Evolutionary conservation across 2,797 vertebrate species (phyloP).

Genomic region (Ataeniobius toweri): DNA sequence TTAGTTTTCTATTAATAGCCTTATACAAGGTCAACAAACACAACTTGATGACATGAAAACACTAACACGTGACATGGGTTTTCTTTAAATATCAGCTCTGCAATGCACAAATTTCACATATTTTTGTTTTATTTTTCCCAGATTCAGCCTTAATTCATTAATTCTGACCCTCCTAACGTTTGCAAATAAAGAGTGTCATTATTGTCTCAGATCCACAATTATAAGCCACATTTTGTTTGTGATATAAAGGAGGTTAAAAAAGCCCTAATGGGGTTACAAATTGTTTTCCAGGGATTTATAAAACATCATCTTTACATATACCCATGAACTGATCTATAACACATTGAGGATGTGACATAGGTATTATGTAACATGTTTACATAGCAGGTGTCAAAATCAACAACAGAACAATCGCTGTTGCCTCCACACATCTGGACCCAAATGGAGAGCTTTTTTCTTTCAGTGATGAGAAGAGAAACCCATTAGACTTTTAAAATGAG

Average conservation of each 20-base stretch:
- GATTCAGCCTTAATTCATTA: slow-evolving; percentile 17
- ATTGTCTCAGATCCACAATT: slow-evolving; percentile 8
- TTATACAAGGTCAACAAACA: not conserved
- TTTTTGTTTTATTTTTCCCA: slow-evolving; percentile 5
- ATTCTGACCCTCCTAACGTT: slow-evolving; percentile 20
- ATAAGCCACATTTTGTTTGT: slow-evolving; percentile 9
- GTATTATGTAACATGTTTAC: slow-evolving; percentile 59
- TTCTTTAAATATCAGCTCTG: not conserved
- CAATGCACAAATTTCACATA: not conserved
- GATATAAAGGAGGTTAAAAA: not conserved
- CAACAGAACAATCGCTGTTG: slow-evolving; percentile 26
- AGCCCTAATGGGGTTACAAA: slow-evolving; percentile 16
- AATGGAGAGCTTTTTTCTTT: slow-evolving; percentile 19
- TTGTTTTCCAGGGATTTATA: slow-evolving; percentile 49
- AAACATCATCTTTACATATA: slow-evolving; percentile 45
- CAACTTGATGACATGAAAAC: not conserved
- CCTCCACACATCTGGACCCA: slow-evolving; percentile 36
- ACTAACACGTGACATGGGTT: not conserved
- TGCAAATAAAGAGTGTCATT: slow-evolving; percentile 3
- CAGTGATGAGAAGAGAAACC: slow-evolving; percentile 38
- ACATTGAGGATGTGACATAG: slow-evolving; percentile 49
- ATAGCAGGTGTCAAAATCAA: slow-evolving; percentile 33
- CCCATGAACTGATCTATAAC: slow-evolving; percentile 55
- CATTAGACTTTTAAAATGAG: slow-evolving; percentile 46
- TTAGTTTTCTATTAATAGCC: not conserved